Conservation (phyloP, 2,113 vertebrate species). For the Leuciscus idus region DNA sequence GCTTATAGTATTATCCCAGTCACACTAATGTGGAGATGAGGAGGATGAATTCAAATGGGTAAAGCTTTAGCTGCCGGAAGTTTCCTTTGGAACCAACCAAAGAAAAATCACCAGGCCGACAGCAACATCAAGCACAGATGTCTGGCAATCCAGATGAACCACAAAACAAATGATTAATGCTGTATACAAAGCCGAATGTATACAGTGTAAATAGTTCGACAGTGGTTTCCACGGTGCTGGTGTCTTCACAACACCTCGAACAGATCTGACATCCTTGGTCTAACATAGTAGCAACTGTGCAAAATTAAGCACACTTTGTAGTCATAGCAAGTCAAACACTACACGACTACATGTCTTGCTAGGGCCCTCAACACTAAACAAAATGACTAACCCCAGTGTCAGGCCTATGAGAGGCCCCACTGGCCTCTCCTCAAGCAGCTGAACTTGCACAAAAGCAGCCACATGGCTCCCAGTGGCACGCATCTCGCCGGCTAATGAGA, state of each 20-base stretch:
- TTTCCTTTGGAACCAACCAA: conserved; percentile 68
- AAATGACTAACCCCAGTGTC: conserved; percentile 30
- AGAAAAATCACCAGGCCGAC: conserved; percentile 56
- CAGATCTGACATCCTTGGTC: not conserved
- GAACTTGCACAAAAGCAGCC: conserved; percentile 50
- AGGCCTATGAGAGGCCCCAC: conserved; percentile 36
- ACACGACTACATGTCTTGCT: conserved; percentile 2
- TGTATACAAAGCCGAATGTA: conserved; percentile 41
- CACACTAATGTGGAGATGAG: conserved; percentile 42
- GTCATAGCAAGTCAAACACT: not conserved
- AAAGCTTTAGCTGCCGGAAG: conserved; percentile 13
- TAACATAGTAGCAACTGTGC: not conserved
- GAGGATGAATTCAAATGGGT: conserved; percentile 59
- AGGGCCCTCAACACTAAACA: conserved; percentile 22
- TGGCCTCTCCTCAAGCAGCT: conserved; percentile 20
- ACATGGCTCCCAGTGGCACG: conserved; percentile 46
- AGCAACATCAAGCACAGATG: conserved; percentile 47
- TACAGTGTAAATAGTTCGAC: conserved; percentile 45
- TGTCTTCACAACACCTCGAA: not conserved
- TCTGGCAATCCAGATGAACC: conserved; percentile 49
- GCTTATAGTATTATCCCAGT: not conserved
- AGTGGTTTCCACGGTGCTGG: not conserved
- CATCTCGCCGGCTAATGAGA: conserved; percentile 26
- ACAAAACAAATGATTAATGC: conserved; percentile 59
- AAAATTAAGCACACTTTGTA: not conserved